Evolutionary conservation across 2,888 invertebrate species (phyloP).

Genomic region (Herminia tarsipennalis): DNA sequence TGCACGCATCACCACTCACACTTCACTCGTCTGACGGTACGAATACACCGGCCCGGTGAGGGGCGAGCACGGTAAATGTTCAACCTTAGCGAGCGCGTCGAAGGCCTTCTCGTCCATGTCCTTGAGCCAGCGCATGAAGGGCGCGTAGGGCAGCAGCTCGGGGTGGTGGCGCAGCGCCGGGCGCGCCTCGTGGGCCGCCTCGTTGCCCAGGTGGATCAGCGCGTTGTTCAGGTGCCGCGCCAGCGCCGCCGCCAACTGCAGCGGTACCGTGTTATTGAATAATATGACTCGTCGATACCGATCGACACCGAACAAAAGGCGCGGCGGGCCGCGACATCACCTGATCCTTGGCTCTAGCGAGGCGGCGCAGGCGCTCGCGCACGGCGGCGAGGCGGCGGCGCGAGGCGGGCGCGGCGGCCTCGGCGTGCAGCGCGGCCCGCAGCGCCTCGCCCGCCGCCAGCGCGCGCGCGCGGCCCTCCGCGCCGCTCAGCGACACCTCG

Average conservation of each 20-base stretch:
- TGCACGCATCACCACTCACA: constrained; percentile 18
- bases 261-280: no score
- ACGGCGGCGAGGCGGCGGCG: constrained; percentile 62
- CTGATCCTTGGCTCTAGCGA: constrained; percentile 63
- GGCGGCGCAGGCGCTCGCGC: constrained; percentile 65
- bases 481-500: constrained; percentile 60
- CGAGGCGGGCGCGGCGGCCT: constrained; percentile 42
- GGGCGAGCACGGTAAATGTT: no score
- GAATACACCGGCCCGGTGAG: no score
- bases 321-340: constrained; percentile 25
- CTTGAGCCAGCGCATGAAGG: constrained; percentile 96
- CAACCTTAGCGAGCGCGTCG: constrained; percentile 91
- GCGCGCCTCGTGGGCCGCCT: constrained; percentile 61
- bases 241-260: constrained; percentile 89
- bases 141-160: constrained; percentile 94
- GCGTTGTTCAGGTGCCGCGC: constrained; percentile 97
- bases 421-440: constrained; percentile 50
- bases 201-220: constrained; percentile 95
- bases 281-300: no score
- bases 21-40: no score
- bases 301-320: not conserved
- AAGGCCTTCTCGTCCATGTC: constrained; percentile 94
- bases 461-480: constrained; percentile 65
- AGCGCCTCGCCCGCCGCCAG: constrained; percentile 57
- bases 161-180: constrained; percentile 91